These are phyloP conservation scores for Psittacula echo DNA, from an alignment of 2,797 vertebrate species.

Conservation along the genomic window DNA sequence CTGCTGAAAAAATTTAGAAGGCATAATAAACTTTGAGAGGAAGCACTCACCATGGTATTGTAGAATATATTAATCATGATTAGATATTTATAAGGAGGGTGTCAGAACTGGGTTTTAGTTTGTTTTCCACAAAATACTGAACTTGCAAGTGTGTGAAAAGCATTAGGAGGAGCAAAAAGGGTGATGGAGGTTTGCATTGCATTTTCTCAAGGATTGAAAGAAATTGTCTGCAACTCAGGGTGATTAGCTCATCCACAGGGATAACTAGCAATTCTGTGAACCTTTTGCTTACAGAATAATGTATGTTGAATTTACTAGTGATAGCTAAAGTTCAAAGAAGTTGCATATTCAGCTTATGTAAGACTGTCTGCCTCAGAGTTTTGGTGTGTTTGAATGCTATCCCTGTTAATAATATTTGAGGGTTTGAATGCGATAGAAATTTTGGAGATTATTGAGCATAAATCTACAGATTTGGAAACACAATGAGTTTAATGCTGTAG, in stretches of 20 bases:
- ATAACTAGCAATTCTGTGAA: neutral
- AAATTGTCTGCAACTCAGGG: neutral
- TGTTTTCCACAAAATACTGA: neutral
- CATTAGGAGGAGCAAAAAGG: neutral
- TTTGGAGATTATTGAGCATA: neutral
- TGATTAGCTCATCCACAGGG: neutral
- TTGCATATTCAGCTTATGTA: neutral
- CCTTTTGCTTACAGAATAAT: neutral
- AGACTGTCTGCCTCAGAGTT: neutral
- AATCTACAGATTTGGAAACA: neutral
- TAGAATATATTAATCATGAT: neutral
- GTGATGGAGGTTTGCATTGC: accelerated
- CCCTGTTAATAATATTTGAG: neutral
- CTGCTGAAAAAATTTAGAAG: neutral
- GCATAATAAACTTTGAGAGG: neutral
- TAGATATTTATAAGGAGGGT: neutral
- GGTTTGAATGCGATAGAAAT: neutral
- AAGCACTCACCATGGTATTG: neutral
- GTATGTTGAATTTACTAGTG: neutral
- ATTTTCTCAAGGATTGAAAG: neutral
- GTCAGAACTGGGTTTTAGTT: neutral
- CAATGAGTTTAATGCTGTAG: neutral
- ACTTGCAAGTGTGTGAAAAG: neutral
- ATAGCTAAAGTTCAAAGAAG: neutral
- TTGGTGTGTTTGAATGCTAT: neutral